phyloP scores from a whole-genome alignment of 2,888 invertebrate species.

The Andrena praecox region DNA sequence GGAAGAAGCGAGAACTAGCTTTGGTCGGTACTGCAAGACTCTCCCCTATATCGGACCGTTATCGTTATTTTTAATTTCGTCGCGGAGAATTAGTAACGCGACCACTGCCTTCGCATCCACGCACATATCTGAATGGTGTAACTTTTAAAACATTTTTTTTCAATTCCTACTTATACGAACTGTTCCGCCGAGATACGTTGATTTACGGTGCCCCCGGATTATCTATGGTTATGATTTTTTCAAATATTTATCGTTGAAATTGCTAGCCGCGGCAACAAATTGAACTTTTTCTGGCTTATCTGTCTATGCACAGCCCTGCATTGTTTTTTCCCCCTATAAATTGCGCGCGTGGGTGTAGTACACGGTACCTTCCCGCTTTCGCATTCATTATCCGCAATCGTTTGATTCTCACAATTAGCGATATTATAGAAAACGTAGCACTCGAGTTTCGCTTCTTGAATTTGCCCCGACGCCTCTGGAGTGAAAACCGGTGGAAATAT shows the following conservation, averaged over 20 bases:
- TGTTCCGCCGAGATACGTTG: neutral
- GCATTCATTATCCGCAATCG: neutral
- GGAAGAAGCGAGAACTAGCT: no score
- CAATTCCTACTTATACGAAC: neutral
- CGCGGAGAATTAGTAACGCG: no score
- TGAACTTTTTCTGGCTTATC: neutral
- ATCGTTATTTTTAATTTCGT: no score
- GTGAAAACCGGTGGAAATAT: neutral
- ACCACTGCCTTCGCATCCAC: no score
- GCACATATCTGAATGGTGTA: no score
- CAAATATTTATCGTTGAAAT: neutral
- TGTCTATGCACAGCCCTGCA: neutral
- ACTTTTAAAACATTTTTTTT: neutral
- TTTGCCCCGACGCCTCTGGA: no score
- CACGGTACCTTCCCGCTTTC: neutral
- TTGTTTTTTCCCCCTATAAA: neutral
- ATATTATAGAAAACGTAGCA: neutral
- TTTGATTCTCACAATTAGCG: neutral
- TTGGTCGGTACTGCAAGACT: no score
- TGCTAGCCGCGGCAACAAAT: neutral
- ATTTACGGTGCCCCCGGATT: neutral
- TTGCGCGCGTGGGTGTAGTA: neutral
- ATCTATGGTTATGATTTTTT: conserved; percentile 7
- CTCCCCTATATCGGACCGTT: no score
- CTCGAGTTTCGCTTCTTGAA: no score